Base-by-base conservation (phyloP, 2,888 invertebrate species). In the Mythimna albipuncta region DNA sequence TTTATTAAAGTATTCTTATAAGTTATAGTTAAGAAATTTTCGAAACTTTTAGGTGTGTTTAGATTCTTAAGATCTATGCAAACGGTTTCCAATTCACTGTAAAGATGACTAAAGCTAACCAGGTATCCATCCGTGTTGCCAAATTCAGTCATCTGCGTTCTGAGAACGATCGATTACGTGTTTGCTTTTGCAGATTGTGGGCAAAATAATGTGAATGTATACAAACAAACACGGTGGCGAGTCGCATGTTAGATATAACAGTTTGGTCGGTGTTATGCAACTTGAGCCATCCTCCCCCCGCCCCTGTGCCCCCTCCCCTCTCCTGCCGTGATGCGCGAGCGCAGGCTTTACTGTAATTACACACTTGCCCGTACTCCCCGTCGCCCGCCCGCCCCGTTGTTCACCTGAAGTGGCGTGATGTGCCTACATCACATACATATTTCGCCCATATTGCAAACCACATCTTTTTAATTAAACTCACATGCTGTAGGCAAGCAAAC, bases 261-360 rank as follows among this genome's bases (percentile, higher is more conserved):
- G 90, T 88, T 88, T 79, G 90, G 84, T 77, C 84, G 88, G 84
- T 91, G 92, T 95, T 94, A 94, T 94, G 95, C 93, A 95, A 95
- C 85, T 79, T 73, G 93, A 93, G 88, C 83, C 89, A 89, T 89
- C 80, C 67, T 77, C 86, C 79, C 74, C 72, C 67, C 69, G 35
- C 38, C 61, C 61, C 58, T 50, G 26, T n/a, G 41, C 52, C 75
- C 21, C 55, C 44, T 50, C 83, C 79, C 84, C 76, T 6, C 47
- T 6, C 13, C 47, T 2, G 16, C 47, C 47, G 6, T 21, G 38
- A 10, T 41, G 84, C 82, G 83, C 84, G 75, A 78, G 85, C 87
- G 87, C 90, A 89, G 88, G 85, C 89, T 89, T 87, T 85, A 73
- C 89, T 93, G 94, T 94, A 94, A 94, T 94, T 94, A 92, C 93